phyloP scores from a whole-genome alignment of 2,888 invertebrate species.

The Drosophila pseudotalamancana region DNA sequence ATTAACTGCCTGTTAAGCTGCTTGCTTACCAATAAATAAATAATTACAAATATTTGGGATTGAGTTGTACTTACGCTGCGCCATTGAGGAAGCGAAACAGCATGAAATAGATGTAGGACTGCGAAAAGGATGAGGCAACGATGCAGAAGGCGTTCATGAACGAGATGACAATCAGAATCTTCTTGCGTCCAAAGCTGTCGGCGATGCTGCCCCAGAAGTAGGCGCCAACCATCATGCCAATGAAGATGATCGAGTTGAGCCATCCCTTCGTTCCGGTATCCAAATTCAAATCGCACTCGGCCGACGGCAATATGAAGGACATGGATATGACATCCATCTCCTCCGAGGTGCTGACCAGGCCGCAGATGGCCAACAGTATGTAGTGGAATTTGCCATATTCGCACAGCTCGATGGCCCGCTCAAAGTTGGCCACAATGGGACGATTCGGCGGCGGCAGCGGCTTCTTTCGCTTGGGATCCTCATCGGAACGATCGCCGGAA shows the following conservation, averaged over 20 bases:
- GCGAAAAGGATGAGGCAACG: constrained; percentile 95
- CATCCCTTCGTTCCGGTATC: constrained; percentile 93
- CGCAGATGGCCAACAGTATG: constrained; percentile 94
- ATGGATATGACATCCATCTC: constrained; percentile 98
- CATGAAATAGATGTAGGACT: constrained; percentile 94
- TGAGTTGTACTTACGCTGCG: constrained; percentile 91
- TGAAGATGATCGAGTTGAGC: constrained; percentile 92
- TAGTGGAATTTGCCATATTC: constrained; percentile 92
- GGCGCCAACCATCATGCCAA: constrained; percentile 97
- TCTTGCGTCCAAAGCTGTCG: constrained; percentile 93
- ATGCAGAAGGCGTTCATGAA: constrained; percentile 95
- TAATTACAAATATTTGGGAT: neutral
- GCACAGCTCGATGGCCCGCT: constrained; percentile 93
- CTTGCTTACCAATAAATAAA: too few relatives aligned
- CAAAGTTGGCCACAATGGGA: constrained; percentile 92
- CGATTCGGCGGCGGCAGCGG: constrained; percentile 58
- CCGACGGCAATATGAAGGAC: constrained; percentile 97
- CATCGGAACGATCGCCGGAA: constrained; percentile 33
- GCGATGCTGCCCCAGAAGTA: constrained; percentile 97
- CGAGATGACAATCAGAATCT: constrained; percentile 94
- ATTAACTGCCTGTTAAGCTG: too few relatives aligned
- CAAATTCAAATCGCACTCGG: constrained; percentile 95
- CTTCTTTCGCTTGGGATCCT: constrained; percentile 41
- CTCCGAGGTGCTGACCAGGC: constrained; percentile 97
- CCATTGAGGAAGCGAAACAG: constrained; percentile 95